phyloP scores from a whole-genome alignment of 2,797 vertebrate genomes.

The Tarsius wallacei region DNA sequence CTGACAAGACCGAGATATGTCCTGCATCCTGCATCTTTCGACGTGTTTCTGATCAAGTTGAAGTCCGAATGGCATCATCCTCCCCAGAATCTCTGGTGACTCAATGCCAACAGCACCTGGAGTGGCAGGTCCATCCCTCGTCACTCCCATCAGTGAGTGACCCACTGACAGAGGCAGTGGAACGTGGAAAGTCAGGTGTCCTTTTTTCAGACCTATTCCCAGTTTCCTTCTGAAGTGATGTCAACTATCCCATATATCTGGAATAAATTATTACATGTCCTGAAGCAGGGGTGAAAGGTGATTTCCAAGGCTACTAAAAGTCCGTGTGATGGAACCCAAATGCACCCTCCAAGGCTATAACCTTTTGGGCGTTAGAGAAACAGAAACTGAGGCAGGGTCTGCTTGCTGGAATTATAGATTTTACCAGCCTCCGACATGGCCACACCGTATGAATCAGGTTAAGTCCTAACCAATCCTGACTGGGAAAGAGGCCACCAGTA shows the following conservation, averaged over 20 bases:
- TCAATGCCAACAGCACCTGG: neutral
- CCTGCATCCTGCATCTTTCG: neutral
- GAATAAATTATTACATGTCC: neutral
- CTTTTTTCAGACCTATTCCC: neutral
- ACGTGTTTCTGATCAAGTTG: neutral
- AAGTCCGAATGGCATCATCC: too few relatives aligned
- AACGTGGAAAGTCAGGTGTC: neutral
- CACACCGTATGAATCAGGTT: neutral
- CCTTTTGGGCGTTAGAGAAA: too few relatives aligned
- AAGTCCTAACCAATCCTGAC: neutral
- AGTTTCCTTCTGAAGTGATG: neutral
- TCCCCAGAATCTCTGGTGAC: neutral
- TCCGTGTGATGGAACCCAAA: neutral
- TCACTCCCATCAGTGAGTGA: neutral
- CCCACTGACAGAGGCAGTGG: neutral
- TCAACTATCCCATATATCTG: neutral
- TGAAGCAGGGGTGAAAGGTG: neutral
- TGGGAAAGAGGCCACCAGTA: neutral
- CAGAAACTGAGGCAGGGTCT: neutral
- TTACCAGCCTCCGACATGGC: fast-evolving
- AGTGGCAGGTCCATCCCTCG: too few relatives aligned
- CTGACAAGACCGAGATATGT: neutral
- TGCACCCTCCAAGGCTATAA: neutral
- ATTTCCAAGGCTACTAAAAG: neutral
- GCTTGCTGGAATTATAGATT: neutral